These are phyloP conservation scores for Corydoras maculifer DNA, from an alignment of 2,113 vertebrate genomes.

Conservation along the genomic window DNA sequence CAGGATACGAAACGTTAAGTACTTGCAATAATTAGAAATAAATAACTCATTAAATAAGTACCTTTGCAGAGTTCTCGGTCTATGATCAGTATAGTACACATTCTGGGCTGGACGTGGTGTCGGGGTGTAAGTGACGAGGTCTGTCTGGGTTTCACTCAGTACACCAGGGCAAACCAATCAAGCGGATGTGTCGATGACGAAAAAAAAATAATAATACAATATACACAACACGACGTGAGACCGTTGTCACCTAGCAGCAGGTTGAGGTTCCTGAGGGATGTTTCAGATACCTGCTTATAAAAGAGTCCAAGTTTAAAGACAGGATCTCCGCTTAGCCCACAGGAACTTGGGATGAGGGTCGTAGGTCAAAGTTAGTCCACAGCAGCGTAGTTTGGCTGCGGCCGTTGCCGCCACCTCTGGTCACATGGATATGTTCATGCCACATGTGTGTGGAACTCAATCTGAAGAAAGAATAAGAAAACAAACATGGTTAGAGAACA, in stretches of 20 bases:
- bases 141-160: constrained; percentile 7
- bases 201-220: constrained; percentile 18
- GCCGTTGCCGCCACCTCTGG: constrained; percentile 7
- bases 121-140: neutral
- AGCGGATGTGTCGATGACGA: neutral
- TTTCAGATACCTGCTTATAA: neutral
- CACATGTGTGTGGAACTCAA: neutral
- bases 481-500: neutral
- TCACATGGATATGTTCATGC: constrained; percentile 8
- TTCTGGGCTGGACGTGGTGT: constrained; percentile 7
- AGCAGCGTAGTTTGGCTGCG: constrained; percentile 29
- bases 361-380: constrained; percentile 36
- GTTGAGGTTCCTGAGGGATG: constrained; percentile 29
- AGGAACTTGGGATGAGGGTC: constrained; percentile 21
- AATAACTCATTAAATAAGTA: constrained; percentile 33
- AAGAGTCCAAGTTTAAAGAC: too few relatives aligned
- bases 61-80: constrained; percentile 13
- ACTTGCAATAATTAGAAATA: constrained; percentile 9
- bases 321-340: constrained; percentile 12
- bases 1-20: neutral
- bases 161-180: constrained; percentile 1
- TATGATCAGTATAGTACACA: constrained; percentile 19
- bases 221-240: constrained; percentile 24
- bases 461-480: neutral
- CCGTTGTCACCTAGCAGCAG: constrained; percentile 35